phyloP scores from a whole-genome alignment of 1,140 invertebrate species.

The Heliothis virescens region DNA sequence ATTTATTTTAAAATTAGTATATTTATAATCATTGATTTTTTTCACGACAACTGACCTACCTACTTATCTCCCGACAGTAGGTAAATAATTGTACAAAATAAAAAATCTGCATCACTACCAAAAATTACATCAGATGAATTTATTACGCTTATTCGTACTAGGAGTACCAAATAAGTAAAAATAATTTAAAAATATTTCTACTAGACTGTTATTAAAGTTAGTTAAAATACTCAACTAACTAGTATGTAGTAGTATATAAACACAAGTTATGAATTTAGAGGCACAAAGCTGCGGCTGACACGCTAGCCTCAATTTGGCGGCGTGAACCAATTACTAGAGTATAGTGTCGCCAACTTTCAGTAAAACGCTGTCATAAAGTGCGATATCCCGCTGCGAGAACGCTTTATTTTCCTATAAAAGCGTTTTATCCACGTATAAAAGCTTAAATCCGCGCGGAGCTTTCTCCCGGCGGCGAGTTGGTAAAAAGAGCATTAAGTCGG shows the following conservation, averaged over 20 bases:
- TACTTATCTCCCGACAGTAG: no score
- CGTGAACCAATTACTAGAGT: constrained; percentile 78
- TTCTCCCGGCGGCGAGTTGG: constrained; percentile 78
- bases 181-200: constrained; percentile 10
- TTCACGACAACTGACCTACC: no score
- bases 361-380: constrained; percentile 82
- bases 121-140: no score
- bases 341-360: constrained; percentile 83
- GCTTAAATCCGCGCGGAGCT: constrained; percentile 85
- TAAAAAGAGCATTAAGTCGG: constrained; percentile 82
- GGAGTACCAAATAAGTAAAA: background rate
- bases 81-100: no score
- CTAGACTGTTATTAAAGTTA: background rate
- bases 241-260: constrained; percentile 39
- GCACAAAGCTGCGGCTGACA: constrained; percentile 54
- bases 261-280: constrained; percentile 43
- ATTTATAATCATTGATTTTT: no score
- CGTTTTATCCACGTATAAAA: constrained; percentile 86
- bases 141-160: no score
- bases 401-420: constrained; percentile 85
- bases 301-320: constrained; percentile 74
- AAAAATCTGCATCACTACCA: no score
- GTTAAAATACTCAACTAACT: constrained; percentile 35
- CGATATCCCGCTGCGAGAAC: constrained; percentile 84
- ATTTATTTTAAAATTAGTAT: no score